A percentile compares a stretch with the other conserved stretches of the same genome.
phyloP scores from a whole-genome alignment of 2,113 vertebrate species.

The Triplophysa siluroides region DNA sequence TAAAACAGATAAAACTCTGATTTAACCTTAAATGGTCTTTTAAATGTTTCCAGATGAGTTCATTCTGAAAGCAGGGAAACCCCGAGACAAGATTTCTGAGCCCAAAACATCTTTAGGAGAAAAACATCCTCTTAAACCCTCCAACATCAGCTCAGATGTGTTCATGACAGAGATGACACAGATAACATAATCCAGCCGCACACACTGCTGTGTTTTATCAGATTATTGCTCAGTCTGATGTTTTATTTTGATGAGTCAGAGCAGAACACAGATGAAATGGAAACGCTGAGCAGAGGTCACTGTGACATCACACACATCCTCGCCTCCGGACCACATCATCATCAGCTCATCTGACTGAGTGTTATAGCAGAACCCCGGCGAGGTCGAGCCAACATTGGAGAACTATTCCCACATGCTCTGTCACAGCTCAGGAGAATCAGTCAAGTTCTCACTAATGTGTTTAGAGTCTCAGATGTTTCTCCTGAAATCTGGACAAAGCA shows the following conservation, averaged over 20 bases:
- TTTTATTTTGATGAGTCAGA: conserved; percentile 59
- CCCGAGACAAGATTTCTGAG: conserved; percentile 4
- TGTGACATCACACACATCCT: conserved; percentile 33
- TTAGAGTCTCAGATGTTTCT: too few species aligned
- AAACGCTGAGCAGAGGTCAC: conserved; percentile 50
- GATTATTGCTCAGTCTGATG: conserved; percentile 17
- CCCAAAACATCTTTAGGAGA: background rate
- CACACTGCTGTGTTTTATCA: background rate
- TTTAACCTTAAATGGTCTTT: too few species aligned
- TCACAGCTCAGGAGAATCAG: background rate
- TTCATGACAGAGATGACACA: conserved; percentile 4
- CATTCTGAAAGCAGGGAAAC: background rate
- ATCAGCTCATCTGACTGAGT: background rate
- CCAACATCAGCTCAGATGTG: background rate
- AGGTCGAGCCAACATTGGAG: background rate
- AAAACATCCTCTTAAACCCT: background rate
- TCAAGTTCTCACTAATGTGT: too few species aligned
- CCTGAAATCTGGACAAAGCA: too few species aligned
- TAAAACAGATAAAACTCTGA: too few species aligned
- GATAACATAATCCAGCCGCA: background rate
- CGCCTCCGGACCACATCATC: conserved; percentile 5
- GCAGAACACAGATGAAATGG: conserved; percentile 56
- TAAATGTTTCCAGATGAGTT: too few species aligned
- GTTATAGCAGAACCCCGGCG: background rate
- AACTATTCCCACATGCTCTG: background rate